Base-by-base conservation (phyloP, 2,113 vertebrate species). In the Dryoscopus gambensis region DNA sequence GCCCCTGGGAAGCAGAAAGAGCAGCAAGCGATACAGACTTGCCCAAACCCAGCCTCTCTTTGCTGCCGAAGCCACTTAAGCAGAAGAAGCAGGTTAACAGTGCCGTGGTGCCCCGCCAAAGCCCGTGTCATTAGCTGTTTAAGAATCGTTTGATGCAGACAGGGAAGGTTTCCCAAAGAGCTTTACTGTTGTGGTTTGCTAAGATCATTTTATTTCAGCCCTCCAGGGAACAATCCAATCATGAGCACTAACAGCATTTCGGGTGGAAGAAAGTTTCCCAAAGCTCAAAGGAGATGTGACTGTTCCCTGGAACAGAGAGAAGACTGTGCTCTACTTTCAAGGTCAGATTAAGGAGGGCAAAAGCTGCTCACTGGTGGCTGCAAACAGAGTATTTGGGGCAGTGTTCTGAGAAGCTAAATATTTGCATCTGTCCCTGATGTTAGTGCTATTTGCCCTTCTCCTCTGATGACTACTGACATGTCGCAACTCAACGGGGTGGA, bases 141-240 rank as follows among this genome's bases (percentile, higher is more conserved):
- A 95, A 97, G 95, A 96, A 76, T 50, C 95, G 65, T 86, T 87
- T 93, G 96, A 97, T 86, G 96, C 95, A 97, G 91, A 94, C 53
- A 35, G 78, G 95, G 96, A 63, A 94, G 49, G 86, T 92, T 95
- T 93, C 95, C 95, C 84, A 68, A 94, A 96, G 94, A 92, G 96
- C 79, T 94, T 73, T 75, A 57, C 55, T 88, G 83, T 3, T 95
- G 94, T 39, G 85, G 95, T 94, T 95, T 87, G 89, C 94, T 89
- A 74, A 80, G 85, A 93, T 83, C 79, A 33, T 91, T 96, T 96
- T 22, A 85, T 95, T 95, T 90, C 92, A 93, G 93, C 49, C 87
- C 93, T 92, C 91, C 59, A 87, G 95, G 94, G 94, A 96, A 91
- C 96, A 74, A 95, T 91, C 85, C 79, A 83, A 74, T 78, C 94